phyloP scores from a whole-genome alignment of 1,140 invertebrate genomes.

The Hyphantria cunea region DNA sequence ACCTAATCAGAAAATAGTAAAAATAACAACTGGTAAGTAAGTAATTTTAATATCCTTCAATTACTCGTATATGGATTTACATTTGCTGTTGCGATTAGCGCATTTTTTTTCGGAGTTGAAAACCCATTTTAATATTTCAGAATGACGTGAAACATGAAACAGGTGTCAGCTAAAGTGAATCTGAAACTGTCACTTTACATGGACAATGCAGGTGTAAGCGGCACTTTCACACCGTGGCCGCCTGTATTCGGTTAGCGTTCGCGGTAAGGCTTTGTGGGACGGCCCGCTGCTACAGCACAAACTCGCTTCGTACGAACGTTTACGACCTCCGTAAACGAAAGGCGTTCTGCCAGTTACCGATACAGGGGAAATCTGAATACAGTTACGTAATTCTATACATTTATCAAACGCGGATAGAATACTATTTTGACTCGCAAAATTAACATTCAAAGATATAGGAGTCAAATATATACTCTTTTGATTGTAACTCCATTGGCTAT shows the following conservation, averaged over 20 bases:
- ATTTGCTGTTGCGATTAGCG: no score
- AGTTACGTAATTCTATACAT: slow-evolving; percentile 43
- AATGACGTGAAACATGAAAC: slow-evolving; percentile 1
- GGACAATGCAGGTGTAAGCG: slow-evolving; percentile 48
- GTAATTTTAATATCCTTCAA: no score
- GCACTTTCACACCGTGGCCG: slow-evolving; percentile 67
- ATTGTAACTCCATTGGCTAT: slow-evolving; percentile 1
- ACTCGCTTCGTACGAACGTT: slow-evolving; percentile 28
- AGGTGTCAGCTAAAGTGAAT: slow-evolving; percentile 49
- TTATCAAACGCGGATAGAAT: neutral
- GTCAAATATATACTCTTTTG: no score
- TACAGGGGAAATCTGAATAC: slow-evolving; percentile 45
- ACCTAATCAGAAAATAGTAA: no score
- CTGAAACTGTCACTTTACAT: slow-evolving; percentile 43
- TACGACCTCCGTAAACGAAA: slow-evolving; percentile 48
- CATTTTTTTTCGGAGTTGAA: no score
- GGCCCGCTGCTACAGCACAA: slow-evolving; percentile 8
- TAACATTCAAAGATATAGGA: no score
- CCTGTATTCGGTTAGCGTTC: neutral
- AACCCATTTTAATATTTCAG: no score
- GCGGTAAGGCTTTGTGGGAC: slow-evolving; percentile 23
- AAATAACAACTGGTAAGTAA: no score
- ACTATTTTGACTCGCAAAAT: neutral
- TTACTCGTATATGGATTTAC: no score
- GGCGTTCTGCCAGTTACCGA: slow-evolving; percentile 33